phyloP scores from a whole-genome alignment of 92 coral and sea anemone genomes.

The Epizoanthus scotinus region DNA sequence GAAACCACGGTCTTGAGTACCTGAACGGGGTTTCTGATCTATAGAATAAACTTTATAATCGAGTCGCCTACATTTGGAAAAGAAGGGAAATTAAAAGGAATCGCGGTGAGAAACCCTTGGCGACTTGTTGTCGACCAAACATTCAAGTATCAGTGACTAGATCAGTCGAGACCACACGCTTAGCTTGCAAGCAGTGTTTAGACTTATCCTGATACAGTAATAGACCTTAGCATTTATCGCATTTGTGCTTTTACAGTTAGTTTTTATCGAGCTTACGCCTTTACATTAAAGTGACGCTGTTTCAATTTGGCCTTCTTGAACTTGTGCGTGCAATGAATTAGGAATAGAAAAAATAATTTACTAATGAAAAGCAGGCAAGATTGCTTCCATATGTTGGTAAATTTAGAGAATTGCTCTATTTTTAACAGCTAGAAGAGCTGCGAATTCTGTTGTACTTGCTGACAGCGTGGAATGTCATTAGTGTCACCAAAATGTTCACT shows the following conservation, averaged over 20 bases:
- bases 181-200: neutral
- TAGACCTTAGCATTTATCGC: no score
- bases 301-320: neutral
- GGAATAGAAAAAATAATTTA: neutral
- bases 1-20: no score
- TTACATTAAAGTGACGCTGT: no score
- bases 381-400: constrained; percentile 3
- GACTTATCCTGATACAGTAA: no score
- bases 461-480: constrained; percentile 40
- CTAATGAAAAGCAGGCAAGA: neutral
- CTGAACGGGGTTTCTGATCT: neutral
- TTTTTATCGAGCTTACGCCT: neutral
- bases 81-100: neutral
- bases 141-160: neutral
- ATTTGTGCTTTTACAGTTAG: neutral
- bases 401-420: neutral
- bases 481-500: constrained; percentile 39
- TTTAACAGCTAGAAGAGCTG: constrained; percentile 1
- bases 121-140: constrained; percentile 3
- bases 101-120: constrained; percentile 7
- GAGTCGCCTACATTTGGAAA: neutral
- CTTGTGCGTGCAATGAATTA: neutral
- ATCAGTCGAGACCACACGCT: constrained; percentile 21
- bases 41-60: constrained; percentile 21
- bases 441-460: constrained; percentile 19